phyloP scores from a whole-genome alignment of 2,797 vertebrate genomes.

The Micromesistius poutassou region DNA sequence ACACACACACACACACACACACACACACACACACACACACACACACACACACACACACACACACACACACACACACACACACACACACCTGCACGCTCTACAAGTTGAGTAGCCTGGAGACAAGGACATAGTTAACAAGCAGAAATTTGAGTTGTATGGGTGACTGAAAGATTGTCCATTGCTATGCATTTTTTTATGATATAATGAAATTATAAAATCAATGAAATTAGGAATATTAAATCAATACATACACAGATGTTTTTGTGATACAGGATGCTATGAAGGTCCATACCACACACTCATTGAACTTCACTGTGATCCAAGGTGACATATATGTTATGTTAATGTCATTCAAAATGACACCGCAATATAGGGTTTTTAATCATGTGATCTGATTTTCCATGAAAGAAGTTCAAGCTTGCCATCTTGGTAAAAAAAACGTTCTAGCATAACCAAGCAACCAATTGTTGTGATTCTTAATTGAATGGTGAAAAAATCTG shows the following conservation, averaged over 20 bases:
- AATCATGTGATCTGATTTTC: neutral
- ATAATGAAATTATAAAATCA: neutral
- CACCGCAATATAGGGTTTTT: neutral
- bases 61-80: too few species aligned
- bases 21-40: neutral
- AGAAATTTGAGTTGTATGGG: neutral
- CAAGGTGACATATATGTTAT: neutral
- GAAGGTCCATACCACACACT: neutral
- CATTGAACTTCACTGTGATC: neutral
- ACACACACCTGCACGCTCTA: neutral
- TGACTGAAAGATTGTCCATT: neutral
- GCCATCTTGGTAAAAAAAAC: neutral
- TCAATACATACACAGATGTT: neutral
- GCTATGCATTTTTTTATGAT: neutral
- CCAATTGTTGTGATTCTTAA: too few species aligned
- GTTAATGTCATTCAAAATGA: neutral
- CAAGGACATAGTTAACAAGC: neutral
- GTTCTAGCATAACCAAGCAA: too few species aligned
- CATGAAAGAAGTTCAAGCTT: neutral
- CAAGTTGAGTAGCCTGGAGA: too few species aligned
- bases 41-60: too few species aligned
- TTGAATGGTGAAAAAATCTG: too few species aligned
- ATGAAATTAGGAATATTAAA: neutral
- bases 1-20: neutral
- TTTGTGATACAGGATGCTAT: neutral